phyloP scores from a whole-genome alignment of 2,113 vertebrate genomes.

The Setophaga coronata region DNA sequence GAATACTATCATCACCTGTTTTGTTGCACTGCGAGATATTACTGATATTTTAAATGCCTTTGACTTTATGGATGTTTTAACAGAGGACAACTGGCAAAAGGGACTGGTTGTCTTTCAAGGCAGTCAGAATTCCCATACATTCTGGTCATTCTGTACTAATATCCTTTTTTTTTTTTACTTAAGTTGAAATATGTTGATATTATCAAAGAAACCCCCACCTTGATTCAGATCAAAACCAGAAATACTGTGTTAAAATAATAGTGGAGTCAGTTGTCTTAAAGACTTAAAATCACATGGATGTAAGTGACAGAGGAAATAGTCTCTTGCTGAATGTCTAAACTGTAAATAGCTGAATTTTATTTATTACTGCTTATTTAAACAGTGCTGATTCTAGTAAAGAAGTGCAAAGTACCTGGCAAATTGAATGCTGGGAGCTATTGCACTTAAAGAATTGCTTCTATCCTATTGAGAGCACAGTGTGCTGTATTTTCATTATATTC shows the following conservation, averaged over 20 bases:
- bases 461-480: not conserved
- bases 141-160: not conserved
- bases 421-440: not conserved
- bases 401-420: not conserved
- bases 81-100: not conserved
- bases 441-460: not conserved
- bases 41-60: not conserved
- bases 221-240: not conserved
- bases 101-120: not conserved
- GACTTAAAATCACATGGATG: not conserved
- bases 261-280: not conserved
- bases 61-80: not conserved
- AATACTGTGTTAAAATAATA: not conserved
- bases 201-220: not conserved
- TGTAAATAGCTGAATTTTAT: not conserved
- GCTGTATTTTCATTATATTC: not conserved
- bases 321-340: not conserved
- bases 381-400: not conserved
- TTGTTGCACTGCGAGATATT: not conserved
- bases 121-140: not conserved
- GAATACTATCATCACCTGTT: not conserved
- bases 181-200: not conserved
- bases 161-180: not conserved
- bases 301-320: not conserved
- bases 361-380: not conserved